phyloP scores from a whole-genome alignment of 64 coral and sea anemone genomes.

The Pocillopora damicornis region DNA sequence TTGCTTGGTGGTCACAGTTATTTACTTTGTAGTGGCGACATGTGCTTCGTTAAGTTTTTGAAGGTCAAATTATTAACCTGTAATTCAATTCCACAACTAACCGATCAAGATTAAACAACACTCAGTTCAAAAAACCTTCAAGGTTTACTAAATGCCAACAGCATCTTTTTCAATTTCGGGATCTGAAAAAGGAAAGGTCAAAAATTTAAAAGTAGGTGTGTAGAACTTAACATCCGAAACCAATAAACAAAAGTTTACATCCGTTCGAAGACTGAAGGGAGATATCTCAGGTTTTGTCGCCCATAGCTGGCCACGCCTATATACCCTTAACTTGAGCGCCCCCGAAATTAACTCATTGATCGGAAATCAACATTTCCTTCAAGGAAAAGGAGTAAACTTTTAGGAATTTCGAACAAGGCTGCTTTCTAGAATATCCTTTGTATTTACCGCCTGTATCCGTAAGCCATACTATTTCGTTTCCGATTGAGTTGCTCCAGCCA shows the following conservation, averaged over 20 bases:
- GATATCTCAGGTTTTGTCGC: too few species aligned
- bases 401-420: background rate
- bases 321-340: background rate
- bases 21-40: background rate
- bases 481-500: background rate
- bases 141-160: too few species aligned
- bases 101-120: too few species aligned
- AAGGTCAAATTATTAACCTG: background rate
- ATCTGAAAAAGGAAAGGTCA: too few species aligned
- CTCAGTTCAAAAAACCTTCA: too few species aligned
- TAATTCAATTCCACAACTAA: background rate
- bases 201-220: too few species aligned
- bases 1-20: background rate
- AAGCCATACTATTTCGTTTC: background rate
- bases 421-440: slow-evolving; percentile 10
- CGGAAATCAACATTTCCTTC: background rate
- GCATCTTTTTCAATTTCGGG: too few species aligned
- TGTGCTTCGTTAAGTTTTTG: background rate
- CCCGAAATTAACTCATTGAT: background rate
- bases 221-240: too few species aligned
- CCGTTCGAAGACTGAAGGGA: too few species aligned
- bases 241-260: too few species aligned
- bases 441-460: slow-evolving; percentile 5
- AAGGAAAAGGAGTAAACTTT: background rate
- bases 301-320: too few species aligned